A percentile compares a stretch with the other conserved stretches of the same genome.
Evolutionary conservation across 1,140 invertebrate species (phyloP).

Genomic region (Ridgeia piscesae): DNA sequence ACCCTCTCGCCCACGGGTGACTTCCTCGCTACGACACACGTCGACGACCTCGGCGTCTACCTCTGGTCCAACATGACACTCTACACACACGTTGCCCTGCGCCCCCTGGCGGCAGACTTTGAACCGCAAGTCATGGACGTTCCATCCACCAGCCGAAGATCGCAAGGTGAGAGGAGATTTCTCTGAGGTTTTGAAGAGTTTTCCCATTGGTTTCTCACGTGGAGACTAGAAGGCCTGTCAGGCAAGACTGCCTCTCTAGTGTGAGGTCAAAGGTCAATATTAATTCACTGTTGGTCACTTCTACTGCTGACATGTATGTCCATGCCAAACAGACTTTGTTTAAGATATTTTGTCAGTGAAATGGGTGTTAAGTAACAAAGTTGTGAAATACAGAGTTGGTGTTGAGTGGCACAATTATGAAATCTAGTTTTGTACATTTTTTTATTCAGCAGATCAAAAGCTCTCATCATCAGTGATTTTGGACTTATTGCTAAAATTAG

Average conservation of each 20-base stretch:
- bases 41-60: constrained; percentile 85
- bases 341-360: no score
- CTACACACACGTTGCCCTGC: constrained; percentile 76
- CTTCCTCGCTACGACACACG: constrained; percentile 85
- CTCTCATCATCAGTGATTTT: no score
- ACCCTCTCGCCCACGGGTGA: constrained; percentile 88
- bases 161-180: constrained; percentile 25
- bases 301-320: no score
- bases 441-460: no score
- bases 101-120: constrained; percentile 67
- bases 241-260: neutral
- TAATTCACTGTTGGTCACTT: no score
- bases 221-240: neutral
- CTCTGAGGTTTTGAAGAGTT: neutral
- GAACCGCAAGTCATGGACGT: constrained; percentile 66
- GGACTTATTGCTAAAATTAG: no score
- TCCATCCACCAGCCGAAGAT: constrained; percentile 56
- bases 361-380: no score
- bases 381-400: no score
- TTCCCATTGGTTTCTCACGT: neutral
- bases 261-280: neutral
- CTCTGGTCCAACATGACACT: constrained; percentile 91
- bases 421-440: no score
- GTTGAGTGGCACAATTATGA: no score
- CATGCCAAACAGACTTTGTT: no score